A percentile compares a stretch with the other conserved stretches of the same genome.
Conservation (phyloP, 2,797 vertebrate genomes). For the Siniperca scherzeri region DNA sequence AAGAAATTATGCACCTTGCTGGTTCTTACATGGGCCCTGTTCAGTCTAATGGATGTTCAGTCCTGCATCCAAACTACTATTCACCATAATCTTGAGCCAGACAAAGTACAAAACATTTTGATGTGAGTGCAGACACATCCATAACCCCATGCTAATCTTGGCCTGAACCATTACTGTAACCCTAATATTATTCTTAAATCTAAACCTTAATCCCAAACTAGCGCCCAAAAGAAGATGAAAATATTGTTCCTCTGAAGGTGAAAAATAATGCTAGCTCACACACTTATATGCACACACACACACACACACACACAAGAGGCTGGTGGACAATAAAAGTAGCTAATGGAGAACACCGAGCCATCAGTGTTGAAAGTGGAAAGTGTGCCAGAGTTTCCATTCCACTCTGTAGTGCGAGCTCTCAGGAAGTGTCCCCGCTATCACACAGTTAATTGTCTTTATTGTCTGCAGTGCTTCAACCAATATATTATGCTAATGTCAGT, state of each 20-base stretch:
- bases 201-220: not conserved
- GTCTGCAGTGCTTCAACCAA: slow-evolving; percentile 73
- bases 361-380: slow-evolving; percentile 53
- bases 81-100: not conserved
- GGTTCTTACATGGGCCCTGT: not conserved
- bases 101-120: not conserved
- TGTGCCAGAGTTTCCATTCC: slow-evolving; percentile 68
- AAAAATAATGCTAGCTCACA: not conserved
- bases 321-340: slow-evolving; percentile 41
- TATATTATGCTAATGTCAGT: slow-evolving; percentile 80
- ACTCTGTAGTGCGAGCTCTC: slow-evolving; percentile 56
- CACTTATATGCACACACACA: not conserved
- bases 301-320: slow-evolving; percentile 1
- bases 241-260: not conserved
- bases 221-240: not conserved
- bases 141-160: not conserved
- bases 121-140: not conserved
- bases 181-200: not conserved
- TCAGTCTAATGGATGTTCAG: not conserved
- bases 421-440: slow-evolving; percentile 72
- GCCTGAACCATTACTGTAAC: not conserved
- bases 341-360: slow-evolving; percentile 56
- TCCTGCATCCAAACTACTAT: not conserved
- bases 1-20: not conserved
- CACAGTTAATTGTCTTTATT: slow-evolving; percentile 80